Evolutionary conservation across 2,113 vertebrate species (phyloP), one percentile per base, ranked within the genome.

Genomic region (Ameiurus melas): DNA sequence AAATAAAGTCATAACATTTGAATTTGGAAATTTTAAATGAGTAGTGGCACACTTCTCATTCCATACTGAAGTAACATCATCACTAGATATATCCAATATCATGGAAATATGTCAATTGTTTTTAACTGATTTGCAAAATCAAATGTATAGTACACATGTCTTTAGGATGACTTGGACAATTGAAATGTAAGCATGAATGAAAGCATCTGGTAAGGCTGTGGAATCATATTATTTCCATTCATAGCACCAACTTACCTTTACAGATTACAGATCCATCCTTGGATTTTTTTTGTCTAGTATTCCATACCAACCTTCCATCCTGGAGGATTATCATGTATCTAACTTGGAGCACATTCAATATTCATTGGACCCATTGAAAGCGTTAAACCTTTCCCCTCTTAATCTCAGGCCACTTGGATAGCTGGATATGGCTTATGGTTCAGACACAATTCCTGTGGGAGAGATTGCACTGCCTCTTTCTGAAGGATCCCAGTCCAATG

Each of bases 401-500:
- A 94, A 94, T 93, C 94, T 90, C 57, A 83, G 86, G 89, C 90
- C 92, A 91, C 94, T 93, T 91, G 92, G 92, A 93, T 93, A 90
- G 92, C 91, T 92, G 94, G 92, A 87, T 91, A 85, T 86, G 90
- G 90, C 84, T 89, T 87, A 89, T 85, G 88, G 80, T 90, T 89
- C 88, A 89, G 92, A 95, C 92, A 94, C 94, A 94, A 93, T 94
- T 94, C 94, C 93, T 93, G 90, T 91, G 89, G 92, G 89, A 91
- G 90, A 84, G 90, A 94, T 94, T 94, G 92, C 91, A 92, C 89
- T 91, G 93, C 91, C 91, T 94, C 90, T 93, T 84, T 92, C 86
- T 92, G 92, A 93, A 93, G 93, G 92, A 93, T 93, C 93, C 93
- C 91, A 90, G 91, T 94, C 93, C 93, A 94, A 94, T 95, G 94